Conservation (phyloP, 2,888 invertebrate species). For the Hecatera dysodea region DNA sequence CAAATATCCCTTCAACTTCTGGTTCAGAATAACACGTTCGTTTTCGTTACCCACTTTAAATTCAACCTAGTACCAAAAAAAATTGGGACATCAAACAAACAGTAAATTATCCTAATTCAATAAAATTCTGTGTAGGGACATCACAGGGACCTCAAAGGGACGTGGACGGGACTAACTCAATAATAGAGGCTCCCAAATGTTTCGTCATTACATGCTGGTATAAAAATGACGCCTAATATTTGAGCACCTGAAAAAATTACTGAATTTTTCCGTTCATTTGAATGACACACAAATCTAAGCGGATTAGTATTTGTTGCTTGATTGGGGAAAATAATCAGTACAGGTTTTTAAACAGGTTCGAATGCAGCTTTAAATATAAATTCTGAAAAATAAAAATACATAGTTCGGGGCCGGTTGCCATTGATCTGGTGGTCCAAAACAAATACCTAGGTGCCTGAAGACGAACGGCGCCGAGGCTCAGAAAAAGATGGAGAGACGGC, state of each 20-base stretch:
- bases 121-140: conserved; percentile 72
- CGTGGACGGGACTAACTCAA: conserved; percentile 76
- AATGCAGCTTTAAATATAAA: neutral
- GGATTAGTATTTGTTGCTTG: neutral
- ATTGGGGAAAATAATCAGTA: neutral
- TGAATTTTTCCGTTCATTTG: conserved; percentile 23
- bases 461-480: no score
- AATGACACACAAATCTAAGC: conserved; percentile 18
- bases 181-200: conserved; percentile 80
- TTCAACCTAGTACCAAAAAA: conserved; percentile 62
- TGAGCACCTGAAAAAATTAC: conserved; percentile 34
- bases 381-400: neutral
- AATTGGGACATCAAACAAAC: conserved; percentile 79
- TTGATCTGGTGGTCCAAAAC: neutral
- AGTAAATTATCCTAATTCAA: conserved; percentile 84
- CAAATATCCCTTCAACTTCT: conserved; percentile 40
- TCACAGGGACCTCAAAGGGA: conserved; percentile 68
- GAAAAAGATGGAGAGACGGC: no score
- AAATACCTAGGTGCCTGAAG: no score
- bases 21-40: conserved; percentile 43
- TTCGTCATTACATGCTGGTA: conserved; percentile 73
- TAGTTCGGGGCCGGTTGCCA: neutral
- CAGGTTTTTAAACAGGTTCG: neutral
- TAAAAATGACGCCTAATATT: conserved; percentile 68
- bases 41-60: conserved; percentile 54